Evolutionary conservation across 2,797 vertebrate genomes (phyloP).

Genomic region (Falco biarmicus): DNA sequence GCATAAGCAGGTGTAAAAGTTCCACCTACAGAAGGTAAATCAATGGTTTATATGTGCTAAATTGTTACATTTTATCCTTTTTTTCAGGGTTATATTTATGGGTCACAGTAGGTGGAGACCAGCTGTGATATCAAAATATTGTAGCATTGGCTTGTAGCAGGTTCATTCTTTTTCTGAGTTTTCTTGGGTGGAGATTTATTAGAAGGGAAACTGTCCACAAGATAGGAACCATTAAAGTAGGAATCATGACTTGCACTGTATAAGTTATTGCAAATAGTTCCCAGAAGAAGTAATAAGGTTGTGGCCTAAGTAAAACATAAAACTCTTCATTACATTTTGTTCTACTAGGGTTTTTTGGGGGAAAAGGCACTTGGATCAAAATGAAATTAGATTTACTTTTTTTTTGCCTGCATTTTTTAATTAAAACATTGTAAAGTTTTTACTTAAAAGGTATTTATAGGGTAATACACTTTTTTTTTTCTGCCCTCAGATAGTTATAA

Average conservation of each 20-base stretch:
- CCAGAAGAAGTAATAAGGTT: neutral
- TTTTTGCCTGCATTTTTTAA: neutral
- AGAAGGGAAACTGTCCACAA: neutral
- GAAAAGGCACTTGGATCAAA: neutral
- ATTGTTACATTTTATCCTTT: neutral
- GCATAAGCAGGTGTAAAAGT: neutral
- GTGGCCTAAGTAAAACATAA: neutral
- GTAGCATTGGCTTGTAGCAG: neutral
- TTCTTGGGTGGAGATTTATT: neutral
- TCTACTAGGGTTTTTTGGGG: neutral
- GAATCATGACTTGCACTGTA: neutral
- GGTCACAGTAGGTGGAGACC: neutral
- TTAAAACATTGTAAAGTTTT: neutral
- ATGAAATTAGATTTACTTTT: neutral
- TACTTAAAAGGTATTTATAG: neutral
- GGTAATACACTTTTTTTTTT: neutral
- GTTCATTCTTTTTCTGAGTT: neutral
- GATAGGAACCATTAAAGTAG: neutral
- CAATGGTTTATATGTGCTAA: neutral
- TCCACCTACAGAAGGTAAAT: conserved; percentile 24
- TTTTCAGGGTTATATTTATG: neutral
- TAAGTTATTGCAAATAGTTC: neutral
- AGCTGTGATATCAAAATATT: conserved; percentile 20
- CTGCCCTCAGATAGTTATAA: neutral
- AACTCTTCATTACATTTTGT: neutral